Base-by-base conservation (phyloP, 1,140 invertebrate genomes). In the Heliothis virescens region DNA sequence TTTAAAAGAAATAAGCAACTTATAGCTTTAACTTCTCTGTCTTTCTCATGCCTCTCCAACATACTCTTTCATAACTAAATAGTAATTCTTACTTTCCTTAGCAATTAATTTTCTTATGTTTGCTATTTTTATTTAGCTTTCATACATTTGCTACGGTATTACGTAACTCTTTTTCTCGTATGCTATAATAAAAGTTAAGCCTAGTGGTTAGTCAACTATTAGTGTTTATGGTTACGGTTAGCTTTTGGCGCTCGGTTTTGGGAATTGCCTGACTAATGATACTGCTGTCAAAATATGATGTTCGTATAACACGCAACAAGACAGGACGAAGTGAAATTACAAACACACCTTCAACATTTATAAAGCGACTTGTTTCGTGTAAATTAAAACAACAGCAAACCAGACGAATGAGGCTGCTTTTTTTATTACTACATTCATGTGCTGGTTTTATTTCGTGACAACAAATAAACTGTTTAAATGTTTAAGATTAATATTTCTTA, bases 241-340 rank as follows among this genome's bases (percentile, higher is more conserved):
- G 3, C 26, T 59, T 13, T 18, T 10, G n/a, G 3, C 16, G 16
- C 21, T 57, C 53, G 53, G 16, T 18, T 57, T 57, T 21, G 10
- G 16, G 55, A 18, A 59, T 12, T 59, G 55, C 18, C 18, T 7
- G 55, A 12, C 9, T 59, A 21, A 21, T 26, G 3, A 34, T 34
- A 16, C 47, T 65, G 34, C 62, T 18, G 62, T 65, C 34, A 12
- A 65, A 65, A 65, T 47, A 34, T 65, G 34, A 48, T 65, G 62
- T 65, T 65, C 41, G 29, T 65, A 47, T 18, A 65, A 65, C 62
- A 65, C 62, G 62, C 62, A 48, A 65, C 47, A 47, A 65, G 62
- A 65, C 62, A 47, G 62, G 62, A 65, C 62, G 62, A 34, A 10
- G 62, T 65, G 62, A 65, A 65, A 47, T 47, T 65, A 47, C 16